A percentile compares a stretch with the other conserved stretches of the same genome.
Evolutionary conservation across 2,888 invertebrate genomes (phyloP).

Genomic region (Sympetrum striolatum): DNA sequence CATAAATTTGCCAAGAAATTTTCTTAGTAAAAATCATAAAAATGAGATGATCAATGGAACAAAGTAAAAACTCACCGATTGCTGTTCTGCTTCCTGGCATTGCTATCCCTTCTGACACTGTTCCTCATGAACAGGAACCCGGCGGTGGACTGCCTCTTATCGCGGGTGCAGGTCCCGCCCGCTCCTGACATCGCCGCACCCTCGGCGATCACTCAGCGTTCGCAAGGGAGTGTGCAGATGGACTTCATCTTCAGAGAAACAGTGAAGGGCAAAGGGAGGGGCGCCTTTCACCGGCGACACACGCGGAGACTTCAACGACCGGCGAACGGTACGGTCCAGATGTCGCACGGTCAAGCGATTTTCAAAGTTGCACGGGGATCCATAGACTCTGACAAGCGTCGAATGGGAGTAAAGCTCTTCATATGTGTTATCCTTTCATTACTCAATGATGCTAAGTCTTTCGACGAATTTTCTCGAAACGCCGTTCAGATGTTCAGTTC

Average conservation of each 20-base stretch:
- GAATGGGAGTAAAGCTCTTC: too few relatives aligned
- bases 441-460: too few relatives aligned
- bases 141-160: slow-evolving; percentile 14
- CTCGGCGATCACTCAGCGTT: not conserved
- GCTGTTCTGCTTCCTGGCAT: not conserved
- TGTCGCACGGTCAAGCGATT: not conserved
- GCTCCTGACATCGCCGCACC: not conserved
- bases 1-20: not conserved
- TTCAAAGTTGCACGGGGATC: too few relatives aligned
- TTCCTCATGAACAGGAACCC: slow-evolving; percentile 17
- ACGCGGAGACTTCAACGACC: not conserved
- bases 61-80: slow-evolving; percentile 6
- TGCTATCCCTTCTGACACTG: not conserved
- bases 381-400: too few relatives aligned
- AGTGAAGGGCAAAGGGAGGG: not conserved
- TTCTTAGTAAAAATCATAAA: not conserved
- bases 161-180: slow-evolving; percentile 16
- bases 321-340: not conserved
- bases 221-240: too few relatives aligned
- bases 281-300: not conserved
- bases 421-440: too few relatives aligned
- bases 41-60: too few relatives aligned
- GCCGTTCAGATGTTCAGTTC: too few relatives aligned
- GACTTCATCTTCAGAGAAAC: not conserved
- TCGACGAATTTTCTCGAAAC: too few relatives aligned